phyloP scores from a whole-genome alignment of 2,888 invertebrate species.

The Shargacucullia verbasci region DNA sequence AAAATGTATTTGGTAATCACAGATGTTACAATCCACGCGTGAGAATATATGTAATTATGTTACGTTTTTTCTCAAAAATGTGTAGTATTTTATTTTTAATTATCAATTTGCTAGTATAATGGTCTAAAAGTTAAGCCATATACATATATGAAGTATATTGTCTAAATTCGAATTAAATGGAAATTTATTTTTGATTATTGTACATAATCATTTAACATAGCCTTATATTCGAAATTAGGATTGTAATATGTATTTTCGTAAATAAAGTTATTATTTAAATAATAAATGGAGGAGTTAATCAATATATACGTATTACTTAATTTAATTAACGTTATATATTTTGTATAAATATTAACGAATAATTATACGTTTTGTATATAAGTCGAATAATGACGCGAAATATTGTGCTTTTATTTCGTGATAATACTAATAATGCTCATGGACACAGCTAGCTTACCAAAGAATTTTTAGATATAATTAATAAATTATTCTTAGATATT shows the following conservation, averaged over 20 bases:
- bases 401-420: constrained; percentile 58
- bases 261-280: constrained; percentile 16
- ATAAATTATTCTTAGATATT: constrained; percentile 36
- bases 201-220: not conserved
- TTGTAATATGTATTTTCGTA: constrained; percentile 30
- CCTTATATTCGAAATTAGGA: constrained; percentile 4
- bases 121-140: too few species aligned
- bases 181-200: constrained; percentile 22
- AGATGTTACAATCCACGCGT: constrained; percentile 22
- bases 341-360: constrained; percentile 36
- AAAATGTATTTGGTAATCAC: constrained; percentile 6
- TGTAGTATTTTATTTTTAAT: not conserved
- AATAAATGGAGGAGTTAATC: constrained; percentile 5
- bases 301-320: constrained; percentile 27
- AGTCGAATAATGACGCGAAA: constrained; percentile 44
- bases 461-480: constrained; percentile 68
- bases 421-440: constrained; percentile 75
- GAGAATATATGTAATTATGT: not conserved
- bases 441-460: constrained; percentile 85
- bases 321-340: constrained; percentile 29
- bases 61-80: constrained; percentile 1
- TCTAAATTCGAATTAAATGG: constrained; percentile 30
- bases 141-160: too few species aligned
- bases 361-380: constrained; percentile 51
- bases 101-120: too few species aligned